Evolutionary conservation across 2,113 vertebrate species (phyloP), one percentile per base, ranked within the genome.

Genomic region (Sprattus sprattus): DNA sequence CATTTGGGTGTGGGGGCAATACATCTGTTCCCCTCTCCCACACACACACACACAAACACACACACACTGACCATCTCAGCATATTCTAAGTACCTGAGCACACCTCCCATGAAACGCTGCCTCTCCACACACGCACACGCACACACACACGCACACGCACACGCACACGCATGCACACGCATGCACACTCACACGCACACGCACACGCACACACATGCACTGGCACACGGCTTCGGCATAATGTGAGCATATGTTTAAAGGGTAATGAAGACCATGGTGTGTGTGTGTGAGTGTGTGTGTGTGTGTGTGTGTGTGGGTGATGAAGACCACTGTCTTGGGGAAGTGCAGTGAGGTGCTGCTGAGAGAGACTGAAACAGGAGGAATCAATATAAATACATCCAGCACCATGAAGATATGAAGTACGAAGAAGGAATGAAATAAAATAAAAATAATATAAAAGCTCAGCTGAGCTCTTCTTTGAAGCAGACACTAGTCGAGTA

Each of bases 331-430:
- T 11, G 13, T 71, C 10, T 28, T 71, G 64, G 64, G n/a, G 28
- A 71, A 71, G 10, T 71, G 28, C 9, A 10, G 9, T 32, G 64
- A 71, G 64, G 64, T 71, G 71, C 71, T 78, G 71, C 28, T 78
- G 71, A 78, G 64, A 11, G 25, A 13, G 71, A 78, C 71, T 2
- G 39, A 78, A 71, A 67, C 7, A n/a, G 18, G 22, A 20, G 3
- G 64, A 28, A 78, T 32, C 71, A 78, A 78, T 78, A 78, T 78
- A 11, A 39, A 16, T 78, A 78, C 71, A 78, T 78, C 44, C 71
- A 78, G 9, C 9, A 13, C 3, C 71, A 78, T 15, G 71, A 78
- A 44, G n/a, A 67, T 25, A 28, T 39, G 39, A 39, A 39, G 39
- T 39, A 39, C 1, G 39, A 67, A 25, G 28, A 67, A 28, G 2